Base-by-base conservation (phyloP, 2,113 vertebrate species). In the Ardeotis arabs region DNA sequence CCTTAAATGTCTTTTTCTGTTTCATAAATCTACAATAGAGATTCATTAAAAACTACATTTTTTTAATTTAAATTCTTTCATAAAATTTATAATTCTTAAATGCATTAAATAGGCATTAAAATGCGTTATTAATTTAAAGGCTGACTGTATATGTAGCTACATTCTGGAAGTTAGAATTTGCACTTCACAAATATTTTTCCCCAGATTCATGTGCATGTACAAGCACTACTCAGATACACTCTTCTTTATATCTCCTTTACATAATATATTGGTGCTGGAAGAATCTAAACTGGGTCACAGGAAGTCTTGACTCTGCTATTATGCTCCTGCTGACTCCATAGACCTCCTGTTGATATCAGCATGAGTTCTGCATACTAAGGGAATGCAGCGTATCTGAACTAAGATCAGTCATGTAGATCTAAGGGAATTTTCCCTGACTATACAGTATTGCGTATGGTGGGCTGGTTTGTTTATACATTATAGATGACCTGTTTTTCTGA, bases 401-500 rank as follows among this genome's bases (percentile, higher is more conserved):
- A 67, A 89, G 50, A 89, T 94, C 96, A 78, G 39, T 94, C 39
- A 15, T 31, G n/a, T 68, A 85, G 33, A 92, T 75, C 84, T 89
- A 68, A 95, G 78, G 84, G 49, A 94, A 74, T 93, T 93, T 93
- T 75, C 63, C 52, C 49, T 85, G 59, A 66, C 7, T 28, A 25
- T 89, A 83, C 4, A 74, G 28, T 73, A 86, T 58, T 66, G 25
- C 27, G 35, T 73, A 70, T 90, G 89, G 14, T 49, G 66, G 63
- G 28, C 7, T 91, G 21, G 60, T 96, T 89, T 80, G 35, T 83
- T 96, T 79, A 83, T 96, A 13, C 50, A 44, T 95, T 96, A 77
- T 93, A 95, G 70, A 95, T 95, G 31, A 62, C 44, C 63, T 89
- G 16, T 92, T 96, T 68, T 68, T 87, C 37, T 93, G 44, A 78